These are phyloP conservation scores for Hartigia nigra DNA, from an alignment of 2,888 invertebrate species.

Conservation along the genomic window DNA sequence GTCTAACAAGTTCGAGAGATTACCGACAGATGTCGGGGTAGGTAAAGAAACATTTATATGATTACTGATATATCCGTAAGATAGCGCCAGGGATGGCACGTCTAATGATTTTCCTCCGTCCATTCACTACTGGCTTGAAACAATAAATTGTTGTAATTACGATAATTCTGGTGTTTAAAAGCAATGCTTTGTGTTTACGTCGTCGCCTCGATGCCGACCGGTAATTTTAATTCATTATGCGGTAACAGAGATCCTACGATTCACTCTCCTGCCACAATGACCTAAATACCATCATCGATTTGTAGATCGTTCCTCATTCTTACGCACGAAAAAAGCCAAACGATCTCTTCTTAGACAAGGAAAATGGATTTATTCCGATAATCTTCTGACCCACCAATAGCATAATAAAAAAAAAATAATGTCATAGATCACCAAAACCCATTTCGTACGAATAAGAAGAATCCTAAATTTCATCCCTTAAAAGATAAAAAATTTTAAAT, in stretches of 20 bases:
- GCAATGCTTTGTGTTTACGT: constrained; percentile 49
- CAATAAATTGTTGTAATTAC: constrained; percentile 61
- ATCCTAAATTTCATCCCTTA: background rate
- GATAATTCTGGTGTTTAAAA: constrained; percentile 56
- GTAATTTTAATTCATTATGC: constrained; percentile 53
- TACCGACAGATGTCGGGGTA: background rate
- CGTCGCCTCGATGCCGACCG: constrained; percentile 35
- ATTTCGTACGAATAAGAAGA: background rate
- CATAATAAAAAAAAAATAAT: background rate
- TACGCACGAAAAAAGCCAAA: background rate
- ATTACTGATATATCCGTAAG: constrained; percentile 13
- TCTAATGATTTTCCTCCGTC: constrained; percentile 17
- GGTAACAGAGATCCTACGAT: constrained; percentile 31
- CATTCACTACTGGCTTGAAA: constrained; percentile 28
- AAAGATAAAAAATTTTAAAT: background rate
- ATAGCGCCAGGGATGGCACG: constrained; percentile 16
- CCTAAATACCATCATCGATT: constrained; percentile 36
- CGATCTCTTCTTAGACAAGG: background rate
- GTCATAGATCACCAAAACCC: no score
- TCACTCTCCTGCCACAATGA: constrained; percentile 42
- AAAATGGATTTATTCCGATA: background rate
- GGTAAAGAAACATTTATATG: background rate
- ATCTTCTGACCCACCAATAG: accelerated
- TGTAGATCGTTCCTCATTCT: background rate
- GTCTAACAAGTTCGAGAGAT: background rate